These are phyloP conservation scores for Cyprinodon tularosa DNA, from an alignment of 2,113 vertebrate genomes.

Conservation along the genomic window DNA sequence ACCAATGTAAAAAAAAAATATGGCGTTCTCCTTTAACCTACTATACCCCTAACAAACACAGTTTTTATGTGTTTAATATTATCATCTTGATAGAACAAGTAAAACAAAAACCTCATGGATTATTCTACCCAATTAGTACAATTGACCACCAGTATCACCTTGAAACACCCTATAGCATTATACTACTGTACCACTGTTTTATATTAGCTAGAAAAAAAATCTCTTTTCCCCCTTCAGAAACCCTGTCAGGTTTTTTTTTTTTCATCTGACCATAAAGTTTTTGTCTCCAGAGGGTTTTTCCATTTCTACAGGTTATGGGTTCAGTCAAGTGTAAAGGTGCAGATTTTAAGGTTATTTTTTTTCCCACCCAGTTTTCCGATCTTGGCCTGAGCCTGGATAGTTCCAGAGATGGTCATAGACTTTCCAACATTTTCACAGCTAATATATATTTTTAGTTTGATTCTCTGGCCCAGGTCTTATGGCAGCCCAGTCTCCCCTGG, in stretches of 20 bases:
- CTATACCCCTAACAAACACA: not conserved
- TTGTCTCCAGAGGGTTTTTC: not conserved
- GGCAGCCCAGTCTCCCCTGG: conserved; percentile 42
- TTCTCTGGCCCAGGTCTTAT: not conserved
- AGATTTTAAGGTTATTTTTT: not conserved
- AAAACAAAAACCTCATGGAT: not conserved
- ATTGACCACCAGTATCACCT: too few species aligned
- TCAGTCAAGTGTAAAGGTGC: not conserved
- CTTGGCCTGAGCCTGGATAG: too few species aligned
- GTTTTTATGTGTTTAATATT: not conserved
- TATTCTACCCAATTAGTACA: too few species aligned
- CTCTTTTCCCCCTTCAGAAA: not conserved
- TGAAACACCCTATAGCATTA: too few species aligned
- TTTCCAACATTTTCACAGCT: too few species aligned
- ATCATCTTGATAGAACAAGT: not conserved
- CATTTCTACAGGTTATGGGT: not conserved
- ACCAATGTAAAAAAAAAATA: not conserved
- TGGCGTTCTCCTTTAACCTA: not conserved
- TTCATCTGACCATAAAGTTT: not conserved
- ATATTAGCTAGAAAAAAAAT: not conserved
- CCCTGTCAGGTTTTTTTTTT: not conserved
- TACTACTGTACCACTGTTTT: too few species aligned
- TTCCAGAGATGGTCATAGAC: too few species aligned
- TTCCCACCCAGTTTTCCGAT: too few species aligned
- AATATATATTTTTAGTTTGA: not conserved